These are phyloP conservation scores for Bombus haemorrhoidalis DNA, from an alignment of 1,140 invertebrate genomes.

Conservation along the genomic window DNA sequence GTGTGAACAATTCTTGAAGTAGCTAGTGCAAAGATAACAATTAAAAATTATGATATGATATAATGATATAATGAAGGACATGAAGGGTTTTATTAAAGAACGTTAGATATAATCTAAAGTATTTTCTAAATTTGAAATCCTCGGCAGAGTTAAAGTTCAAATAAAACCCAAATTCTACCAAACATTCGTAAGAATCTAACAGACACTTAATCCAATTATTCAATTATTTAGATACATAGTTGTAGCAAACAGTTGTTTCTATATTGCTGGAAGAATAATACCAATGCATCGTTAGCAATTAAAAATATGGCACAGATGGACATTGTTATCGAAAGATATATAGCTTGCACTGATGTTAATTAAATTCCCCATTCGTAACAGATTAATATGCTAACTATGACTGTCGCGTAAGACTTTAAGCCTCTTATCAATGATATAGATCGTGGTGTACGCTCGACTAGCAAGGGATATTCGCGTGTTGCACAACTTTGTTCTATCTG, in stretches of 20 bases:
- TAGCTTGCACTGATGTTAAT: conserved; percentile 19
- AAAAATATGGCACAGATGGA: neutral
- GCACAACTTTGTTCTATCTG: neutral
- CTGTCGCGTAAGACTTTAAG: conserved; percentile 26
- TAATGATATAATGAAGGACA: too few species aligned
- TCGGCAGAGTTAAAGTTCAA: too few species aligned
- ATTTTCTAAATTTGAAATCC: neutral
- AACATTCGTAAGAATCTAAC: neutral
- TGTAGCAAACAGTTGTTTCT: neutral
- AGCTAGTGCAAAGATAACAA: too few species aligned
- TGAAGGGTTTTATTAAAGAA: too few species aligned
- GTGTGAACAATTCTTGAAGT: too few species aligned
- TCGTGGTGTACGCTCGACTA: neutral
- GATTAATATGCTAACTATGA: conserved; percentile 41
- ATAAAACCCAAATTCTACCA: neutral
- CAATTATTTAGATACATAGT: neutral
- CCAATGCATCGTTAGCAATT: neutral
- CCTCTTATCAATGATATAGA: conserved; percentile 31
- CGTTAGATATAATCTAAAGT: too few species aligned
- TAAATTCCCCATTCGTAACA: conserved; percentile 11
- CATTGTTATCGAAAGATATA: neutral
- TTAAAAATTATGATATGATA: too few species aligned
- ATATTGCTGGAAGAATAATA: neutral
- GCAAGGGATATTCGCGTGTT: neutral
- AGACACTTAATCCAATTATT: neutral